Evolutionary conservation across 2,797 vertebrate species (phyloP).

Genomic region (Ficedula albicollis): DNA sequence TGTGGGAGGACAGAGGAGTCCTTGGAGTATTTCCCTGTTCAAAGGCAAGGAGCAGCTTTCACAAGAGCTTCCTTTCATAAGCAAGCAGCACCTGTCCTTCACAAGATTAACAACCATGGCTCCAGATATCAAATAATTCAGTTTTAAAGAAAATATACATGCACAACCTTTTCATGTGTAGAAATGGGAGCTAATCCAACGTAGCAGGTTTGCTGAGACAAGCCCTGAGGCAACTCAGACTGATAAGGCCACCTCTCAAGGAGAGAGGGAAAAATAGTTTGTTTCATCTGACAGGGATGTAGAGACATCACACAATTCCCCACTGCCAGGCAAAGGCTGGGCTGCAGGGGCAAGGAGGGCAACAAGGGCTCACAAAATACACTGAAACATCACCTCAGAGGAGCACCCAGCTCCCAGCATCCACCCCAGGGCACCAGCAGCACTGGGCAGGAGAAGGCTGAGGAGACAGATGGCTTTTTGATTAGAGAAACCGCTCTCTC

Average conservation of each 20-base stretch:
- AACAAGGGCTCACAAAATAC: neutral
- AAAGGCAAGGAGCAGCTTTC: neutral
- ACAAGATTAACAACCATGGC: neutral
- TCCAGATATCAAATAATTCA: neutral
- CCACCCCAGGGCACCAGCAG: accelerated
- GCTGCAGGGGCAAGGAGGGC: neutral
- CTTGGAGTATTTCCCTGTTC: neutral
- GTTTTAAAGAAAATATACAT: neutral
- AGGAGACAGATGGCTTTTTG: neutral
- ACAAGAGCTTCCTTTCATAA: neutral
- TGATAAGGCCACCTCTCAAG: neutral
- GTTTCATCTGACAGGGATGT: neutral
- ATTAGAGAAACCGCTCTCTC: neutral
- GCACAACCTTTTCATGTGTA: neutral
- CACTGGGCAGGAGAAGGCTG: neutral
- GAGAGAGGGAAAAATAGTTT: neutral
- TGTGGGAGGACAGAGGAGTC: neutral
- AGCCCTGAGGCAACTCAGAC: constrained; percentile 34
- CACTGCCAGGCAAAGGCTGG: neutral
- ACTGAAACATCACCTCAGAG: neutral
- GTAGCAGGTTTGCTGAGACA: constrained; percentile 11
- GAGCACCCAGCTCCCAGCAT: accelerated
- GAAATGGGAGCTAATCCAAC: constrained; percentile 26
- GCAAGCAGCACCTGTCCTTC: neutral
- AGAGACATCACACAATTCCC: neutral